These are phyloP conservation scores for Nothobranchius kuhntae DNA, from an alignment of 2,113 vertebrate genomes.

Conservation along the genomic window DNA sequence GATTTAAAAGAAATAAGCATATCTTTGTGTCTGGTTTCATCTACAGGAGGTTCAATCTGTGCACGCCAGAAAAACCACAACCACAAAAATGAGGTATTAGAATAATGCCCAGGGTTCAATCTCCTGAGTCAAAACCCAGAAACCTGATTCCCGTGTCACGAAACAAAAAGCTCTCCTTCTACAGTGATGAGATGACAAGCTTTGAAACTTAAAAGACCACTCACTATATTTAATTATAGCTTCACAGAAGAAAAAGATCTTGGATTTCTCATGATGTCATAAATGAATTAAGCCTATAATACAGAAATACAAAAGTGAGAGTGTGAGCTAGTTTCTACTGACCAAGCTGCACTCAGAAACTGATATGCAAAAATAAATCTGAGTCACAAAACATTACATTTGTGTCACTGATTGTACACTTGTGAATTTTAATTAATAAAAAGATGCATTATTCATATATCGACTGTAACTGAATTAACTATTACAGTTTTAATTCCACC, in stretches of 20 bases:
- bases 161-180: constrained; percentile 10
- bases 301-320: constrained; percentile 39
- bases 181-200: constrained; percentile 31
- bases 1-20: neutral
- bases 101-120: constrained; percentile 32
- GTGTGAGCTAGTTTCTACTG: constrained; percentile 43
- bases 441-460: constrained; percentile 27
- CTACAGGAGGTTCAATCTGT: constrained; percentile 22
- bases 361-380: constrained; percentile 54
- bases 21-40: constrained; percentile 21
- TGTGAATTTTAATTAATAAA: constrained; percentile 17
- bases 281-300: constrained; percentile 39
- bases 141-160: constrained; percentile 9
- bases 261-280: constrained; percentile 32
- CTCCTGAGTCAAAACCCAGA: constrained; percentile 51
- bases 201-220: constrained; percentile 20
- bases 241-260: constrained; percentile 41
- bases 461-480: constrained; percentile 31
- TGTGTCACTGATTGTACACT: constrained; percentile 29
- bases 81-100: constrained; percentile 4
- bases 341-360: constrained; percentile 61
- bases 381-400: constrained; percentile 25
- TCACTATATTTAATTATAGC: constrained; percentile 19
- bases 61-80: constrained; percentile 9
- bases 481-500: constrained; percentile 17